Base-by-base conservation (phyloP, 2,888 invertebrate genomes). In the Sinopyrophorus schimmeli region DNA sequence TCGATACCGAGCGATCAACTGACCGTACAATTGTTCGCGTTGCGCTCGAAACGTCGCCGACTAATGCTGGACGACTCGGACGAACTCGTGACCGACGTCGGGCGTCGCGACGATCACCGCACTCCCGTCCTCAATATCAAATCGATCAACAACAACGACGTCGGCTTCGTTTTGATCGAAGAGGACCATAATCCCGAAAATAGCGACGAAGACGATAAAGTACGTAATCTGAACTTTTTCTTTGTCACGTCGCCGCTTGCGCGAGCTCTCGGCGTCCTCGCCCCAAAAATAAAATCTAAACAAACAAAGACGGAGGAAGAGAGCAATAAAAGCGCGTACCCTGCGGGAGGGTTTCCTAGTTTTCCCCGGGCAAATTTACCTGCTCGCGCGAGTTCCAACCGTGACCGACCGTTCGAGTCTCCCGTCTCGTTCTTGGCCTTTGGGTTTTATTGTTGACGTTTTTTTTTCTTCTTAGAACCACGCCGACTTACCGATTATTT, bases 151-250 rank as follows among this genome's bases (percentile, higher is more conserved):
- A 75, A 70, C 58, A 73, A 73, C 56, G 75, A 76, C 55, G 75
- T 76, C n/a, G 68, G 70, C 6, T 76, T 76, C 58, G 75, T 75
- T 30, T 65, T 77, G 48, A 73, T 76, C 67, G 73, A 75, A 28
- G 72, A 71, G 11, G 71, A 72, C 2, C 62, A 55, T 16, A 62
- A 62, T 35, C 62, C 56, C 28, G 66, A 69, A 47, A 68, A 69
- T 30, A 64, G 66, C 32, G 66, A 66, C 17, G 71, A 71, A 17
- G 70, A 72, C 14, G 72, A 71, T 23, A 65, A 66, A 57, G 73
- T 72, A 68, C n/a, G n/a, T n/a, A n/a, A n/a, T n/a, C n/a, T n/a
- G n/a, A n/a, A n/a, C n/a, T n/a, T n/a, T n/a, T n/a, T n/a, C n/a
- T n/a, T n/a, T n/a, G n/a, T n/a, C n/a, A n/a, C n/a, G n/a, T n/a